Evolutionary conservation across 2,113 vertebrate species (phyloP), one percentile per base, ranked within the genome.

Genomic region (Ceyx margarethae): DNA sequence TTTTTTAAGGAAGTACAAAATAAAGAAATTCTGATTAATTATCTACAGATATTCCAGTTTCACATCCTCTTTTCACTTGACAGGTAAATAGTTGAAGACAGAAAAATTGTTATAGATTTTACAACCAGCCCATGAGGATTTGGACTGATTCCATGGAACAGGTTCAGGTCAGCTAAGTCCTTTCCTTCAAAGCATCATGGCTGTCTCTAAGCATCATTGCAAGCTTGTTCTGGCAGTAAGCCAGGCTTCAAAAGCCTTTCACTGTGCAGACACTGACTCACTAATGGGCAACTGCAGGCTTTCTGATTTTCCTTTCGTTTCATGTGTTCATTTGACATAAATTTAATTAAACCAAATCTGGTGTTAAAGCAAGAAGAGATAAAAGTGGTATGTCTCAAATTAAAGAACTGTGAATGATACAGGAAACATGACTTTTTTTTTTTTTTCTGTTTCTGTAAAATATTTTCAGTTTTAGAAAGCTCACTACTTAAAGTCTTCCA

Each of bases 311-410:
- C 90, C 86, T 93, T 97, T 97, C 97, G 68, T 98, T 98, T 98
- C 97, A 98, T 98, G 97, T 98, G 95, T 98, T 97, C 98, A 98
- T 98, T 98, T 98, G 97, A 98, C 97, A 98, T 98, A 98, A 98
- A 98, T 98, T 98, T 98, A 98, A 98, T 98, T 98, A 98, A 98
- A 97, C 94, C 97, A 98, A 98, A 98, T 98, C 98, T 98, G 93
- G 94, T 97, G 97, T 97, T 98, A 98, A 98, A 98, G 97, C 95
- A 97, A 97, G 94, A 97, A 64, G 89, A 98, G 97, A 98, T 98
- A 97, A 98, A 98, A 98, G 97, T 96, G 97, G 97, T 98, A 98
- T 96, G 96, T 97, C 91, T 23, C 97, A 98, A 98, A 98, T 98
- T 98, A 98, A 98, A 98, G 97, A 97, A 97, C 96, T 94, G 96